These are phyloP conservation scores for Notechis scutatus DNA, from an alignment of 2,113 vertebrate species.

Conservation along the genomic window DNA sequence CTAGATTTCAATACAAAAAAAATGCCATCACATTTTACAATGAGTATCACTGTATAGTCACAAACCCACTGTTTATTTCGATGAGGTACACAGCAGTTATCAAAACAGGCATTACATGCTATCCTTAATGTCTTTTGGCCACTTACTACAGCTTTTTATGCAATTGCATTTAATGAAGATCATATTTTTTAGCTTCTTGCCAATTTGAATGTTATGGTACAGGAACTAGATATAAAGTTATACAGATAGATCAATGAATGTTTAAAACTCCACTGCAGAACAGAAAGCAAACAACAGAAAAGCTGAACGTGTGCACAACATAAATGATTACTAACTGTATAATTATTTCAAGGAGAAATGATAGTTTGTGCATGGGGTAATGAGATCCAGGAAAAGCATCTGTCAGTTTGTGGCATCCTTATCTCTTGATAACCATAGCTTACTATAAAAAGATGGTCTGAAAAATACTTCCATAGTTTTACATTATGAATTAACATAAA, in stretches of 20 bases:
- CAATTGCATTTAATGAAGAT: slow-evolving; percentile 82
- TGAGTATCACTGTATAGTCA: not conserved
- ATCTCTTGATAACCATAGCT: slow-evolving; percentile 19
- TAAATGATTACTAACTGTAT: slow-evolving; percentile 53
- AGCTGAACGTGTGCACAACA: slow-evolving; percentile 48
- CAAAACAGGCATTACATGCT: slow-evolving; percentile 47
- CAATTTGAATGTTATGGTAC: slow-evolving; percentile 60
- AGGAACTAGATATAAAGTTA: slow-evolving; percentile 65
- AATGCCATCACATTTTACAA: rapidly evolving
- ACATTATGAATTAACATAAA: not conserved
- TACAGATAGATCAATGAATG: slow-evolving; percentile 71
- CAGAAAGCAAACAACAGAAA: slow-evolving; percentile 59
- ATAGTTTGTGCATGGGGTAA: slow-evolving; percentile 23
- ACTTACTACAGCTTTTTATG: slow-evolving; percentile 64
- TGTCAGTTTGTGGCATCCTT: slow-evolving; percentile 13
- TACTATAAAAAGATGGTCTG: not conserved
- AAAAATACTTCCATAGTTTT: not conserved
- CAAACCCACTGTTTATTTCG: not conserved
- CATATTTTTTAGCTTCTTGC: slow-evolving; percentile 78
- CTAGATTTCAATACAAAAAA: slow-evolving; percentile 60
- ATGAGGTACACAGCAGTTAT: slow-evolving; percentile 25
- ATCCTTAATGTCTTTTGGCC: slow-evolving; percentile 70
- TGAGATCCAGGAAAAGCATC: slow-evolving; percentile 37
- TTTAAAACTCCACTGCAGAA: slow-evolving; percentile 72
- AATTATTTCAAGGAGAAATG: slow-evolving; percentile 49